phyloP scores from a whole-genome alignment of 2,113 vertebrate species.

The Aspiorhynchus laticeps region DNA sequence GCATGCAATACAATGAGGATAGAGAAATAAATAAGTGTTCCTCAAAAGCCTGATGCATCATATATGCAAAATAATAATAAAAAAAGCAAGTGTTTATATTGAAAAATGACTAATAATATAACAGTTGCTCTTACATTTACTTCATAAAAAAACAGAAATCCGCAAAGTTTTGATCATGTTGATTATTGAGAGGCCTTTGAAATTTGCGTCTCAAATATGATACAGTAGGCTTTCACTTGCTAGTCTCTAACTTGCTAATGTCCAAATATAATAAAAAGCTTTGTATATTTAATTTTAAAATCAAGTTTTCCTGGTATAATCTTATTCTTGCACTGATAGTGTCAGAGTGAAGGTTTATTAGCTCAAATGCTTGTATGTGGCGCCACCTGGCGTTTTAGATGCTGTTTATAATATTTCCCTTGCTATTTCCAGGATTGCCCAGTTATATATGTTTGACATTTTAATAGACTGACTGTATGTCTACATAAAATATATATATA shows the following conservation, averaged over 20 bases:
- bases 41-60: not conserved
- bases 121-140: no score
- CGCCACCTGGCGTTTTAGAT: slow-evolving; percentile 51
- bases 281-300: not conserved
- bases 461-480: not conserved
- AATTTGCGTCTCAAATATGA: no score
- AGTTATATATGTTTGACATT: not conserved
- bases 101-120: not conserved
- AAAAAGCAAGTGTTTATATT: not conserved
- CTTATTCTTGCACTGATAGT: not conserved
- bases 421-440: not conserved
- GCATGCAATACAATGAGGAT: no score
- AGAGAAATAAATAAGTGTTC: not conserved
- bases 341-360: not conserved
- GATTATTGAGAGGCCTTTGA: no score
- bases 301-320: not conserved
- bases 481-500: no score
- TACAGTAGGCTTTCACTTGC: not conserved
- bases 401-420: not conserved
- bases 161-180: no score
- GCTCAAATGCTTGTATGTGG: not conserved
- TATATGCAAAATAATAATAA: not conserved
- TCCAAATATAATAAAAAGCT: not conserved
- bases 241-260: not conserved
- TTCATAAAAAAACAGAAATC: no score